These are phyloP conservation scores for Stramonita haemastoma DNA, from an alignment of 2,888 invertebrate species.

Conservation along the genomic window DNA sequence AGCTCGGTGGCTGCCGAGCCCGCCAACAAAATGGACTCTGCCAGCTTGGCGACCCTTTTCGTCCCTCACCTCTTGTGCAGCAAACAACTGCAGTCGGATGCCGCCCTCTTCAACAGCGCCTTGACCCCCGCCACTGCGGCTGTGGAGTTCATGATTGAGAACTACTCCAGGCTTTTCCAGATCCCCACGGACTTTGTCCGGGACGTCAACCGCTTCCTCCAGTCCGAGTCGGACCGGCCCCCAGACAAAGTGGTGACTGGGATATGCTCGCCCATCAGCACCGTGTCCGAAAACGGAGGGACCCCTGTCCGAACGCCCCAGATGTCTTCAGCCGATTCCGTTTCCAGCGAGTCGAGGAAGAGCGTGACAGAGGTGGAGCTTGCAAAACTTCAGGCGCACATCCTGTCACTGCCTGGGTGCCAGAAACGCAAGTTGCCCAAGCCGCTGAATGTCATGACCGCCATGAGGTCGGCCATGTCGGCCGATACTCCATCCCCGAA, in stretches of 20 bases:
- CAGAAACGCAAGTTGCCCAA: not conserved
- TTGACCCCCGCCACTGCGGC: not conserved
- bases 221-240: not conserved
- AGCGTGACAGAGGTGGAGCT: not conserved
- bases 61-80: conserved; percentile 11
- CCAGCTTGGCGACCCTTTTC: not conserved
- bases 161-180: not conserved
- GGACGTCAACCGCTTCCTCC: conserved; percentile 10
- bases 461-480: not conserved
- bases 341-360: not conserved
- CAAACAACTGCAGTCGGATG: not conserved
- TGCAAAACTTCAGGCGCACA: conserved; percentile 15
- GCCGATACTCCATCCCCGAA: not conserved
- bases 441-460: not conserved
- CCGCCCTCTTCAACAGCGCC: not conserved
- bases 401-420: not conserved
- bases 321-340: not conserved
- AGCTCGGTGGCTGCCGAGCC: not conserved
- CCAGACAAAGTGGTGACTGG: not conserved
- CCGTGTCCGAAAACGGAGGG: not conserved
- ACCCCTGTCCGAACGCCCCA: not conserved
- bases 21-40: conserved; percentile 4
- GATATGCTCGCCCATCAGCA: not conserved
- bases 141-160: conserved; percentile 6
- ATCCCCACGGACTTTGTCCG: not conserved